Conservation (phyloP, 2,888 invertebrate genomes). For the Laothoe populi region DNA sequence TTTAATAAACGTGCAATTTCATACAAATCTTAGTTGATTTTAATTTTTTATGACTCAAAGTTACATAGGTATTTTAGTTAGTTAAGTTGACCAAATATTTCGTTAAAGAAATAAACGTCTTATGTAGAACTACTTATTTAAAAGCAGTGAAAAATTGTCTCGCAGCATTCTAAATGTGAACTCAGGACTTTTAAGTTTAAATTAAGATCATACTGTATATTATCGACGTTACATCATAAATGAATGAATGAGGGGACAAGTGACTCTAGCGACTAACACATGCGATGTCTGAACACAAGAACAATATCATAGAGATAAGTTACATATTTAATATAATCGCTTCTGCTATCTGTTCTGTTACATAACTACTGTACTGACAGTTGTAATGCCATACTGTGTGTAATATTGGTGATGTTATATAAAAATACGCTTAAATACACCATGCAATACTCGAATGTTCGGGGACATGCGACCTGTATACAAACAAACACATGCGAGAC, state of each 20-base stretch:
- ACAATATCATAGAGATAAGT: constrained; percentile 18
- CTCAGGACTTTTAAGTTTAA: not conserved
- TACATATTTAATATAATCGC: constrained; percentile 19
- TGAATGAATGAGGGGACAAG: not conserved
- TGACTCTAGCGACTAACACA: constrained; percentile 1
- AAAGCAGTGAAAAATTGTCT: too few species aligned
- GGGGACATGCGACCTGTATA: not conserved
- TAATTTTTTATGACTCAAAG: too few species aligned
- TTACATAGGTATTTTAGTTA: too few species aligned
- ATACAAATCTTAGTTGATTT: too few species aligned
- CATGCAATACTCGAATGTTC: constrained; percentile 17
- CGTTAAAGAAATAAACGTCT: too few species aligned
- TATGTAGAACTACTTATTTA: too few species aligned
- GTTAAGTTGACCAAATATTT: too few species aligned
- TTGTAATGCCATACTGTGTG: constrained; percentile 12
- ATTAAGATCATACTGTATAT: not conserved
- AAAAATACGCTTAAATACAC: constrained; percentile 21
- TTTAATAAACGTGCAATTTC: too few species aligned
- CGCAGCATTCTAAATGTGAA: too few species aligned
- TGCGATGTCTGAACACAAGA: constrained; percentile 10
- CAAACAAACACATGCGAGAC: not conserved
- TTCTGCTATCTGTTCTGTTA: not conserved
- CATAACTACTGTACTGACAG: constrained; percentile 1
- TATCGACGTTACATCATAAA: not conserved
- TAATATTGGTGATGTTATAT: constrained; percentile 22